Base-by-base conservation (phyloP, 2,113 vertebrate genomes). In the Gasterosteus nipponicus region DNA sequence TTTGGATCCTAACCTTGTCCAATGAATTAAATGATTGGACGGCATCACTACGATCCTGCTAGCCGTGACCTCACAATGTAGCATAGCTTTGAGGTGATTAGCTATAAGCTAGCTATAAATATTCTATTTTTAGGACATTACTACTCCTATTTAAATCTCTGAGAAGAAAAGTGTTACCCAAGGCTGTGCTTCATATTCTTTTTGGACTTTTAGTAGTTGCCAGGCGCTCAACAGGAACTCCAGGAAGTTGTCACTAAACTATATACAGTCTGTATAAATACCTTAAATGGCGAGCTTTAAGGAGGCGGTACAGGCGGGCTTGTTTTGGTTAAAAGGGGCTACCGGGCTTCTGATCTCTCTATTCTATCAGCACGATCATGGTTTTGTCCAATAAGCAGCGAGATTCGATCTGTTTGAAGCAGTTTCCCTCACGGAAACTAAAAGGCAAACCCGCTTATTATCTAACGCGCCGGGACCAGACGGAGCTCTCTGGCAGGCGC, bases 401-500 rank as follows among this genome's bases (percentile, higher is more conserved):
- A 73, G 41, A 75, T 73, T 57, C 38, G 60, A 69, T 78, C 22
- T 69, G 46, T 41, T 65, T 35, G 53, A 72, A 14, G 15, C 42
- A 47, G 53, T 76, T 46, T 53, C 46, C 7, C 16, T 70, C 7
- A 18, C 42, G 53, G 38, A 71, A 12, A 26, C 49, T 72, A 41
- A n/a, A 49, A 67, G 44, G 46, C 53, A 19, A 2, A 33, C 61
- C 26, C 41, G 46, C 38, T 51, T 66, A 42, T 83, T 83, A 62
- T 61, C 53, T 66, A 63, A 79, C 57, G 26, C 31, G 12, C 18
- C 58, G 56, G 22, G 78, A 47, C 10, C 54, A 75, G 67, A 84
- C 64, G 73, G 51, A 78, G 54, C 72, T 29, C 65, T 31, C 65
- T 72, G 73, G 77, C 58, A 57, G 71, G 26, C 35, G 10, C 22